A percentile compares a stretch with the other conserved stretches of the same genome.
These are phyloP conservation scores for Meliscaeva auricollis DNA, from an alignment of 2,888 invertebrate genomes.

Conservation along the genomic window DNA sequence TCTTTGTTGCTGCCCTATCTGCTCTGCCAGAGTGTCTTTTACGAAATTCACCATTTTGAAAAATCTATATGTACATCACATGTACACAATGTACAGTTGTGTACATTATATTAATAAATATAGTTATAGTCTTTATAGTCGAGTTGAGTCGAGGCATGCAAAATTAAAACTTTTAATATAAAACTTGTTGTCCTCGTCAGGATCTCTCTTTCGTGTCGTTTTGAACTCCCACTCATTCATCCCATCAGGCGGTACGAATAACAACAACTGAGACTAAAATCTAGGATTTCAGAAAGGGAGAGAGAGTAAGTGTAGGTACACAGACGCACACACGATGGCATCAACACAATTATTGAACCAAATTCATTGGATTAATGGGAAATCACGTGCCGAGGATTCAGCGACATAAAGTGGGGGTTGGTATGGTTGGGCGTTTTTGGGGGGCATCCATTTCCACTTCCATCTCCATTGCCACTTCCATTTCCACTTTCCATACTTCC, in stretches of 20 bases:
- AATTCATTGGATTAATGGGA: slow-evolving; percentile 79
- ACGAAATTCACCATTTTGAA: slow-evolving; percentile 59
- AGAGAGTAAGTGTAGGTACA: not conserved
- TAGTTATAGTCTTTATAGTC: not conserved
- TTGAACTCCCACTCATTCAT: slow-evolving; percentile 31
- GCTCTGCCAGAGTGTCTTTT: slow-evolving; percentile 26
- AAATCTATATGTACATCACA: not conserved
- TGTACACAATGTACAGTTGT: not conserved
- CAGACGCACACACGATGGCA: slow-evolving; percentile 57
- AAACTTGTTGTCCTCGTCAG: slow-evolving; percentile 64
- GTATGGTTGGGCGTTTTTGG: not conserved
- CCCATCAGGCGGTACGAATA: not conserved
- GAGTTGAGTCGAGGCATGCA: not conserved
- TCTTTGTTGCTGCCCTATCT: not conserved
- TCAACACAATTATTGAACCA: slow-evolving; percentile 78
- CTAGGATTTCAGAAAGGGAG: slow-evolving; percentile 27
- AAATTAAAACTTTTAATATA: slow-evolving; percentile 54
- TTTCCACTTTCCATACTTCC: not conserved
- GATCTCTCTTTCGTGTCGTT: slow-evolving; percentile 6
- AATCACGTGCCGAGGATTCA: slow-evolving; percentile 78
- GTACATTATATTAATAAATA: slow-evolving; percentile 24
- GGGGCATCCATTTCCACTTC: not conserved
- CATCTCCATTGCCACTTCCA: not conserved
- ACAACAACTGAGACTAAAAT: slow-evolving; percentile 27
- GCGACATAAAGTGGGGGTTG: slow-evolving; percentile 15